Evolutionary conservation across 35 echinoderm and acorn worm species (phyloP).

Genomic region (Amphiura filiformis): DNA sequence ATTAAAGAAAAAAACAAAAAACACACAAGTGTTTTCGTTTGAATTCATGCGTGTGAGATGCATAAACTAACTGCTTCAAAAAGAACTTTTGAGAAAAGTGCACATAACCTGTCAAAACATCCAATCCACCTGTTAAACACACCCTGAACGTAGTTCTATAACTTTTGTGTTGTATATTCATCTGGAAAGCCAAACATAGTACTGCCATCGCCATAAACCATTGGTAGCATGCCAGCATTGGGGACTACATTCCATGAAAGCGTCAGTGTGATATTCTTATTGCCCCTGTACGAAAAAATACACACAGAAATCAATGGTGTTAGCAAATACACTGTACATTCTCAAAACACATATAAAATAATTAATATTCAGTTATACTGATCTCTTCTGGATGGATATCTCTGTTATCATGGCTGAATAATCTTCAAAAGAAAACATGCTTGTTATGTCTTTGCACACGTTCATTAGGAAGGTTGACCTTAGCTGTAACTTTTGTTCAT

Average conservation of each 20-base stretch:
- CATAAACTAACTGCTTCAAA: too few relatives aligned
- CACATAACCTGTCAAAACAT: not conserved
- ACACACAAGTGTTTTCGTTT: too few relatives aligned
- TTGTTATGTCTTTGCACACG: too few relatives aligned
- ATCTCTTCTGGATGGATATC: too few relatives aligned
- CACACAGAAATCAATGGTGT: not conserved
- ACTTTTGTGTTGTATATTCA: conserved; percentile 53
- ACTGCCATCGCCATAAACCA: conserved; percentile 64
- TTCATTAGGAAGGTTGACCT: too few relatives aligned
- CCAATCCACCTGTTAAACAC: not conserved
- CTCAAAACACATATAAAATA: not conserved
- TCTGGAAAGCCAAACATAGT: conserved; percentile 57
- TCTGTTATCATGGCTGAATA: too few relatives aligned
- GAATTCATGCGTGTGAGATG: too few relatives aligned
- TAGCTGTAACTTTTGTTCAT: too few relatives aligned
- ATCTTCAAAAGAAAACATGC: too few relatives aligned
- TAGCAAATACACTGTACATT: not conserved
- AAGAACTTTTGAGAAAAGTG: too few relatives aligned
- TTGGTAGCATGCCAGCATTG: conserved; percentile 84
- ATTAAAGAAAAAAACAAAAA: too few relatives aligned
- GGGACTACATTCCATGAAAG: conserved; percentile 95
- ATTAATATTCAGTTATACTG: not conserved
- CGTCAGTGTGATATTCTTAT: conserved; percentile 89
- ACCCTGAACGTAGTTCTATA: not conserved
- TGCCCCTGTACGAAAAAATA: conserved; percentile 58